These are phyloP conservation scores for Plagodis dolabraria DNA, from an alignment of 2,888 invertebrate genomes.

Conservation along the genomic window DNA sequence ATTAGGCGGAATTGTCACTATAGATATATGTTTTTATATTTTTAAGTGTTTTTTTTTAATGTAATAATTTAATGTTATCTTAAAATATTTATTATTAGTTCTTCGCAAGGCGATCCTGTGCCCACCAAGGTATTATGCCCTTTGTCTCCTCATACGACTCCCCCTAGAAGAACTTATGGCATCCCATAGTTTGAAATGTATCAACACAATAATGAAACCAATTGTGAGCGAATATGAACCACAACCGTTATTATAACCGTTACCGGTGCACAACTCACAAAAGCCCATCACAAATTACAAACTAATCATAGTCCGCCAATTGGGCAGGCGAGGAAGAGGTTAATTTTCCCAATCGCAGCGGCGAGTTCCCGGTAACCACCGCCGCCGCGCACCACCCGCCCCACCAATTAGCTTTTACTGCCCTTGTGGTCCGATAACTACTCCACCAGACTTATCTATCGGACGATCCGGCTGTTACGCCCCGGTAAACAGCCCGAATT, in stretches of 20 bases:
- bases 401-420: conserved; percentile 81
- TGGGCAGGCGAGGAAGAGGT: conserved; percentile 73
- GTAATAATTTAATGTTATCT: too few species aligned
- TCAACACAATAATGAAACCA: neutral
- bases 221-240: neutral
- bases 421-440: conserved; percentile 78
- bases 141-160: too few species aligned
- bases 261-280: conserved; percentile 29
- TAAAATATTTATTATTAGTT: too few species aligned
- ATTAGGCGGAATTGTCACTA: too few species aligned
- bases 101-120: too few species aligned
- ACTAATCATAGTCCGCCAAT: conserved; percentile 77
- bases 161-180: too few species aligned
- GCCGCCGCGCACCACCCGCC: conserved; percentile 40
- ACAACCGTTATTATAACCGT: conserved; percentile 9
- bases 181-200: conserved; percentile 15
- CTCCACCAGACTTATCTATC: conserved; percentile 74
- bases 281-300: conserved; percentile 59
- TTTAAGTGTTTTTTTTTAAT: too few species aligned
- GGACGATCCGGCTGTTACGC: conserved; percentile 64
- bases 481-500: conserved; percentile 61
- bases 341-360: conserved; percentile 75
- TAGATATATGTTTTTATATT: too few species aligned
- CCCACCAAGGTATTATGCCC: too few species aligned
- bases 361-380: conserved; percentile 55